Conservation (phyloP, 1,140 invertebrate species). For the Pomphorhynchus laevis region DNA sequence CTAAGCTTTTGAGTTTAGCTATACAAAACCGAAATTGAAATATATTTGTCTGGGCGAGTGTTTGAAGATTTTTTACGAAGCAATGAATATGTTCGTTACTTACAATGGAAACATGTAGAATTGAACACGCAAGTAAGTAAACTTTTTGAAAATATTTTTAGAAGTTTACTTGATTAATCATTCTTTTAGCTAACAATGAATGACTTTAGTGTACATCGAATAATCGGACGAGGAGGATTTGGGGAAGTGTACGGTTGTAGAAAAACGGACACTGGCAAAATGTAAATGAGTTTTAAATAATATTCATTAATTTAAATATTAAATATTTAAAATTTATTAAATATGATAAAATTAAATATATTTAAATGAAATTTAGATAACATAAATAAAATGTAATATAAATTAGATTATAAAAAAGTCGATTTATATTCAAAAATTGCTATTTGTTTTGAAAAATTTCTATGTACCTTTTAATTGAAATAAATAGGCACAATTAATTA, state of each 20-base stretch:
- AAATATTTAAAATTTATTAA: conserved; percentile 10
- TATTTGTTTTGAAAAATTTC: too few species aligned
- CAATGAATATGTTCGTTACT: conserved; percentile 96
- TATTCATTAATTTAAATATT: not conserved
- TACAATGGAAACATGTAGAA: conserved; percentile 99
- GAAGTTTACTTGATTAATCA: conserved; percentile 1
- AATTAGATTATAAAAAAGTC: too few species aligned
- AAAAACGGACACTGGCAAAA: conserved; percentile 97
- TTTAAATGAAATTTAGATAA: too few species aligned
- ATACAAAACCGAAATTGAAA: conserved; percentile 95
- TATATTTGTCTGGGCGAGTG: conserved; percentile 61
- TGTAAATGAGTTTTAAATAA: conserved; percentile 28
- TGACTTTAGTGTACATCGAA: conserved; percentile 97
- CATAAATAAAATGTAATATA: too few species aligned
- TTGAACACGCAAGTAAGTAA: conserved; percentile 61
- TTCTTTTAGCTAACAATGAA: conserved; percentile 72
- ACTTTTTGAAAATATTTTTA: conserved; percentile 6
- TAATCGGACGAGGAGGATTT: conserved; percentile 90
- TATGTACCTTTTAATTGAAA: too few species aligned
- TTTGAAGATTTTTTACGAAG: conserved; percentile 91
- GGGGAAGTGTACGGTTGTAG: conserved; percentile 97
- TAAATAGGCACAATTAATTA: too few species aligned
- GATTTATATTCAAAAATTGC: too few species aligned
- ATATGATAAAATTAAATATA: too few species aligned
- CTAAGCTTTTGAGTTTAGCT: conserved; percentile 30